Evolutionary conservation across 2,113 vertebrate genomes (phyloP).

Genomic region (Melospiza melodia): DNA sequence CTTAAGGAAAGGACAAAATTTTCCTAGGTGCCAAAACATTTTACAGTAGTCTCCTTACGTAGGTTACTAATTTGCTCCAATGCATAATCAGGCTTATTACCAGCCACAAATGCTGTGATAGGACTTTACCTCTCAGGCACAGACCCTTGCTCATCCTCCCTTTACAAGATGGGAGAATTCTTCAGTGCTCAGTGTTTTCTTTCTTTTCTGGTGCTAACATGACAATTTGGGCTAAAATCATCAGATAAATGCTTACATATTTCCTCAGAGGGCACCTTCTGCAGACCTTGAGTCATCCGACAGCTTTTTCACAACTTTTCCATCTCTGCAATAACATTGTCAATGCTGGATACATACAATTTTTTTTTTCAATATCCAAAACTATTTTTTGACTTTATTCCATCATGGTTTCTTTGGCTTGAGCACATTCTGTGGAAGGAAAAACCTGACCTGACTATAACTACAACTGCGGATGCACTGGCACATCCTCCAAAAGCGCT

Average conservation of each 20-base stretch:
- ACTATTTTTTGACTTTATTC: neutral
- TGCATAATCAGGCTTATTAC: neutral
- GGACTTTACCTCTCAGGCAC: neutral
- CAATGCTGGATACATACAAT: neutral
- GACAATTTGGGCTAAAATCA: neutral
- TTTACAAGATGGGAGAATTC: neutral
- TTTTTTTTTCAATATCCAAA: neutral
- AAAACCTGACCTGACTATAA: neutral
- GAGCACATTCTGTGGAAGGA: neutral
- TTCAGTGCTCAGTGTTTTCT: neutral
- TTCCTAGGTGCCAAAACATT: neutral
- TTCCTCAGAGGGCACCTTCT: neutral
- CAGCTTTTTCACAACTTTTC: neutral
- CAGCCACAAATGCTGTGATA: neutral
- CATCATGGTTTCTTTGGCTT: neutral
- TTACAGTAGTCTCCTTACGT: neutral
- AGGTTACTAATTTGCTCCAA: neutral
- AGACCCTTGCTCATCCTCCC: neutral
- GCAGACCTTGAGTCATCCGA: neutral
- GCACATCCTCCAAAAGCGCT: neutral
- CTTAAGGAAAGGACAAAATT: neutral
- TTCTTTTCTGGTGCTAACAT: neutral
- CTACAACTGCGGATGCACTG: neutral
- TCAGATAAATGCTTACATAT: neutral
- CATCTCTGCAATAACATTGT: neutral